phyloP scores from a whole-genome alignment of 2,888 invertebrate genomes.

The Norana najaformis region DNA sequence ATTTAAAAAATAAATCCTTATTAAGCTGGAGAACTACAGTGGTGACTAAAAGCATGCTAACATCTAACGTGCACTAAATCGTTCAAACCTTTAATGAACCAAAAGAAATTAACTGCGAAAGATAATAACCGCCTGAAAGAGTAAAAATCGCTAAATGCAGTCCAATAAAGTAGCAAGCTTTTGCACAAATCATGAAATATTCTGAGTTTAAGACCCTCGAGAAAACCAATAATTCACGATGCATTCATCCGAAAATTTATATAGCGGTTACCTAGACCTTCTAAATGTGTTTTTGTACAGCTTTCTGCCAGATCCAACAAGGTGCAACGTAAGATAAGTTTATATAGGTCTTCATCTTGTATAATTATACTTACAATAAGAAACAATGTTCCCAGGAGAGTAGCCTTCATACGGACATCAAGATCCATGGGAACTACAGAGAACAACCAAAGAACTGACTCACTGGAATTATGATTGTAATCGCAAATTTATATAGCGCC shows the following conservation, averaged over 20 bases:
- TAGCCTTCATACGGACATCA: slow-evolving; percentile 18
- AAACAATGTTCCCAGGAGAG: slow-evolving; percentile 17
- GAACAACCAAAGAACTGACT: not conserved
- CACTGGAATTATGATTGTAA: not conserved
- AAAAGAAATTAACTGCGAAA: not conserved
- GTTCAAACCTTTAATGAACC: not conserved
- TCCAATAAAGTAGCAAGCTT: not conserved
- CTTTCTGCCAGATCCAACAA: not conserved
- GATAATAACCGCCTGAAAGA: not conserved
- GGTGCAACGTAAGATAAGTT: not conserved
- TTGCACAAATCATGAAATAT: not conserved
- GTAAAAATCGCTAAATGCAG: not conserved
- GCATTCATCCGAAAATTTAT: not conserved
- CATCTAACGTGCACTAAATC: not conserved
- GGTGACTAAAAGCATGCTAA: not conserved
- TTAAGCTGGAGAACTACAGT: not conserved
- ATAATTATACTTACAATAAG: not conserved
- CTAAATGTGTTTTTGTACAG: too few relatives aligned
- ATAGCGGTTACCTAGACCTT: too few relatives aligned
- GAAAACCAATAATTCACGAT: not conserved
- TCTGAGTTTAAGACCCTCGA: not conserved
- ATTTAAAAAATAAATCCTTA: not conserved
- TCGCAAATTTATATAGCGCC: not conserved
- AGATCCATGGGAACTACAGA: slow-evolving; percentile 16
- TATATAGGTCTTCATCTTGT: not conserved